Evolutionary conservation across 2,888 invertebrate genomes (phyloP), one percentile per base, ranked within the genome.

Genomic region (Pyralis farinalis): DNA sequence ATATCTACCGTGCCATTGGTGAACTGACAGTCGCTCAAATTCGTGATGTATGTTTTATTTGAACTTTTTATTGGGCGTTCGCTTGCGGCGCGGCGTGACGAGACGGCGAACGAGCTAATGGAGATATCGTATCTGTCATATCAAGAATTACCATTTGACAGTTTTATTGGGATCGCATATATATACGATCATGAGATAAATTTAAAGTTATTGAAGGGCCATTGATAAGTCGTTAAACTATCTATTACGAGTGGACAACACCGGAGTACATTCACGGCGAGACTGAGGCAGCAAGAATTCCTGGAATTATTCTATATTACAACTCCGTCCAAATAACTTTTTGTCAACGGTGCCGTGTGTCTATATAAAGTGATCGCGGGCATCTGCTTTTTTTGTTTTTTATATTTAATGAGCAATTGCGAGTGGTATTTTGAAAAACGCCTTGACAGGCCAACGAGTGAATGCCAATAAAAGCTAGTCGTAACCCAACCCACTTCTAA

Each of bases 111-210:
- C 70, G 58, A 65, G 61, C 71, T 81, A 82, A 82, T 83, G 80
- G 76, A 80, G 80, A 84, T 85, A 83, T 79, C 75, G 63, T 70
- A 83, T 81, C 77, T 80, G 76, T 73, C 79, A 84, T 75, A 80
- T 81, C 75, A 70, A 69, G 59, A 71, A 75, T 71, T 25, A 73
- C 63, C 73, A 69, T 74, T 76, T 78, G 84, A 83, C 83, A 80
- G 79, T 78, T 85, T 83, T 81, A 83, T 83, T 81, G 73, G 71
- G 71, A 76, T 77, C 67, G 66, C 61, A 66, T 66, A 64, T 50
- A n/a, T n/a, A n/a, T n/a, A n/a, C n/a, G 77, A 79, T 77, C 63
- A 53, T 55, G 56, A 67, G 79, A 83, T 81, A 74, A 63, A 60
- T 60, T 55, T 51, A 53, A 64, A 4, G 55, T 64, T 68, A 59